Evolutionary conservation across 2,797 vertebrate species (phyloP), one percentile per base, ranked within the genome.

Genomic region (Poeciliopsis turneri): DNA sequence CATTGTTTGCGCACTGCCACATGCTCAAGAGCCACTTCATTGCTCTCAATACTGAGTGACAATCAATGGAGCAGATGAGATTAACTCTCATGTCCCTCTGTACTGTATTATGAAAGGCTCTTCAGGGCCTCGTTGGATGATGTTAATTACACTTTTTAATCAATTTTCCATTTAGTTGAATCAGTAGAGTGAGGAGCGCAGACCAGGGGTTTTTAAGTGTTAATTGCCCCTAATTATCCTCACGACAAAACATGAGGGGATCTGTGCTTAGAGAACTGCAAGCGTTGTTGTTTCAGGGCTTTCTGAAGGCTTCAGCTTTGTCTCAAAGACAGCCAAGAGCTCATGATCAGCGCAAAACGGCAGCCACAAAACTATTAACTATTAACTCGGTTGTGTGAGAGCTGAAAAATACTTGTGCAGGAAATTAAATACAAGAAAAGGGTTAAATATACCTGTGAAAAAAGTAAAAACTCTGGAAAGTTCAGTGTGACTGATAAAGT

Each of bases 51-150:
- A 84, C 81, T 84, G 87, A 92, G 86, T 46, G 87, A 87, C 90
- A 94, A 94, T 94, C 93, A 94, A 94, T 94, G 89, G 85, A 86
- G 78, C 43, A 59, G 79, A 90, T 76, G 90, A 90, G 93, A 94
- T 94, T 92, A 94, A 87, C 76, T 7, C 86, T 93, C 90, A 90
- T 92, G 89, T 91, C 87, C 86, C 53, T 78, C 84, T 79, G 86
- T 85, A 90, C 89, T 88, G 86, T 94, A 90, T 93, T 91, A 91
- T 92, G 89, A 92, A 90, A 90, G 76, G 90, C 91, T 92, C 90
- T 92, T 91, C 72, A 51, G 88, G 89, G 90, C 85, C 91, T 92
- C 69, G 70, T 86, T 75, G 85, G 88, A 91, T 84, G 86, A 90
- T 89, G 87, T 82, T 93, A 94, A 94, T 93, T 94, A 91, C 84